Conservation (phyloP, 1,140 invertebrate species). For the Acromyrmex heyeri region DNA sequence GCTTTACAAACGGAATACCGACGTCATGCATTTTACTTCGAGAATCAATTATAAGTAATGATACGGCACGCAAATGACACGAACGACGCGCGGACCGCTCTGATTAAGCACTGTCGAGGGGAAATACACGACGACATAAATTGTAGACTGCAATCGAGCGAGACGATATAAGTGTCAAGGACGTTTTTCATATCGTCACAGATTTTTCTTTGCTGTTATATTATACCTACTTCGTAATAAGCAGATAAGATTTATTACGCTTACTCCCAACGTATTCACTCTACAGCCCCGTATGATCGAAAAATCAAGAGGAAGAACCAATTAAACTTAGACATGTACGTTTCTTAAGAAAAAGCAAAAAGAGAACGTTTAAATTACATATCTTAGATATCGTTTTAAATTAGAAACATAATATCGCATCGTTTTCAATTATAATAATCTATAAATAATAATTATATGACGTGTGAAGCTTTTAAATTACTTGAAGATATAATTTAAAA, state of each 20-base stretch:
- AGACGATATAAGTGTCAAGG: slow-evolving; percentile 44
- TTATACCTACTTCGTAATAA: slow-evolving; percentile 23
- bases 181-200: slow-evolving; percentile 35
- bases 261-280: neutral
- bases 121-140: slow-evolving; percentile 60
- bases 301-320: slow-evolving; percentile 9
- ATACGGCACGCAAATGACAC: slow-evolving; percentile 70
- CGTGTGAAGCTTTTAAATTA: neutral
- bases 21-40: slow-evolving; percentile 45
- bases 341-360: slow-evolving; percentile 2
- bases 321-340: neutral
- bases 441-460: neutral
- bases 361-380: neutral
- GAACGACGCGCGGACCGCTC: slow-evolving; percentile 58
- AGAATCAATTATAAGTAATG: slow-evolving; percentile 74
- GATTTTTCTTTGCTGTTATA: slow-evolving; percentile 4
- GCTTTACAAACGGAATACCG: slow-evolving; percentile 51
- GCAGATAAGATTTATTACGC: slow-evolving; percentile 19
- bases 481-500: neutral
- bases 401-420: slow-evolving; percentile 11
- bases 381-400: slow-evolving; percentile 22
- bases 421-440: slow-evolving; percentile 11
- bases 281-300: neutral
- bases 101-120: slow-evolving; percentile 61
- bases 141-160: slow-evolving; percentile 12